phyloP scores from a whole-genome alignment of 2,888 invertebrate genomes.

The Boloria euphrosyne region DNA sequence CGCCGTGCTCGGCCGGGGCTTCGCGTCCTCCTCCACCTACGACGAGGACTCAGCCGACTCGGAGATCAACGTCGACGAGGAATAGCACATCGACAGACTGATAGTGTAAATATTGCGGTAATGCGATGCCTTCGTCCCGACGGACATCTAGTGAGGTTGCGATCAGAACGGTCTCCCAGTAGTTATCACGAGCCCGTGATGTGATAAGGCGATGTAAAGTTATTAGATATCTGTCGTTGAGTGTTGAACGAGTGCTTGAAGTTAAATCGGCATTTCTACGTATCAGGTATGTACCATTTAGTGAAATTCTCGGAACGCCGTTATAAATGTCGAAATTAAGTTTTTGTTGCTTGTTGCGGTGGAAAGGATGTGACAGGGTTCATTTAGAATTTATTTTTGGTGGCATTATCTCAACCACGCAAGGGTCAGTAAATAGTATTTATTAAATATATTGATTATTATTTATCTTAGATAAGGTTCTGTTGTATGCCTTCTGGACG shows the following conservation, averaged over 20 bases:
- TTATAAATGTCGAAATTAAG: slow-evolving; percentile 11
- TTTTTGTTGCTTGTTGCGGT: slow-evolving; percentile 5
- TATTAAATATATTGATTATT: slow-evolving; percentile 48
- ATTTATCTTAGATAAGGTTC: slow-evolving; percentile 48
- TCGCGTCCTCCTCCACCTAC: slow-evolving; percentile 78
- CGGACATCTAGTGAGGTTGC: slow-evolving; percentile 47
- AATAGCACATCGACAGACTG: slow-evolving; percentile 62
- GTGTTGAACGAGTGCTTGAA: slow-evolving; percentile 70
- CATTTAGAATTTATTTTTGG: slow-evolving; percentile 52
- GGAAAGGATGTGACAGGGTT: slow-evolving; percentile 64
- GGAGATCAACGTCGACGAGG: slow-evolving; percentile 79
- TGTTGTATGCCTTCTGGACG: slow-evolving; percentile 51
- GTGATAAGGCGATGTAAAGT: slow-evolving; percentile 68
- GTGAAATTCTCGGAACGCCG: slow-evolving; percentile 38
- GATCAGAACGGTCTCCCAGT: slow-evolving; percentile 48
- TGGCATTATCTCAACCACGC: slow-evolving; percentile 46
- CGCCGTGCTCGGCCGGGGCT: slow-evolving; percentile 79
- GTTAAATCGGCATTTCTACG: slow-evolving; percentile 50
- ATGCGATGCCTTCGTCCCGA: slow-evolving; percentile 25
- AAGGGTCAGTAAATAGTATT: slow-evolving; percentile 49
- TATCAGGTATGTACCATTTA: slow-evolving; percentile 71
- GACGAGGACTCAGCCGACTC: slow-evolving; percentile 79
- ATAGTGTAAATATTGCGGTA: slow-evolving; percentile 60
- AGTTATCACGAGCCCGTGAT: slow-evolving; percentile 45
- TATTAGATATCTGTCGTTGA: slow-evolving; percentile 61